Conservation (phyloP, 2,113 vertebrate genomes). For the Bostrychus sinensis region DNA sequence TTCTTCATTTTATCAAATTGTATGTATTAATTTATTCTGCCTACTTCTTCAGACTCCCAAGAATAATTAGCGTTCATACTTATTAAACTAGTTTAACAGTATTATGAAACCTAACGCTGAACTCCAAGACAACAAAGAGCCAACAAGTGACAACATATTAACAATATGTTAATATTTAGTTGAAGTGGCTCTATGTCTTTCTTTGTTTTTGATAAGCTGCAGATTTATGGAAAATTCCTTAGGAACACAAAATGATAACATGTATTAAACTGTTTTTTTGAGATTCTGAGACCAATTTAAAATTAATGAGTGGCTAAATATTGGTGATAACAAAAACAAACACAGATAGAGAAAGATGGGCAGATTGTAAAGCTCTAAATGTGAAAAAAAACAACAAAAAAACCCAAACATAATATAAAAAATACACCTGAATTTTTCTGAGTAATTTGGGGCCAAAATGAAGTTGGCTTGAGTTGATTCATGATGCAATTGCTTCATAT, state of each 20-base stretch:
- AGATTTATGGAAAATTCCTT: constrained; percentile 7
- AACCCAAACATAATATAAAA: too few relatives aligned
- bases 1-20: too few relatives aligned
- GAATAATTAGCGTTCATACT: too few relatives aligned
- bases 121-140: too few relatives aligned
- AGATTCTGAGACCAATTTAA: constrained; percentile 8
- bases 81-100: too few relatives aligned
- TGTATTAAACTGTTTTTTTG: constrained; percentile 8
- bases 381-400: neutral
- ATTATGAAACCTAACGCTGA: too few relatives aligned
- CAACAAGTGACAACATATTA: too few relatives aligned
- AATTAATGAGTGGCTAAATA: neutral
- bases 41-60: too few relatives aligned
- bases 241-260: constrained; percentile 1
- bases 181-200: neutral
- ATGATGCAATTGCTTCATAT: constrained; percentile 15
- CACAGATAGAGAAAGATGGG: neutral
- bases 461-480: neutral
- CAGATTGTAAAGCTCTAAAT: neutral
- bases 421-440: neutral
- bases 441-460: neutral
- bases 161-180: too few relatives aligned
- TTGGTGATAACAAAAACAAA: neutral
- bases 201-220: constrained; percentile 16
- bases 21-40: too few relatives aligned